Base-by-base conservation (phyloP, 2,797 vertebrate genomes). In the Ctenochaetus hawaiiensis region DNA sequence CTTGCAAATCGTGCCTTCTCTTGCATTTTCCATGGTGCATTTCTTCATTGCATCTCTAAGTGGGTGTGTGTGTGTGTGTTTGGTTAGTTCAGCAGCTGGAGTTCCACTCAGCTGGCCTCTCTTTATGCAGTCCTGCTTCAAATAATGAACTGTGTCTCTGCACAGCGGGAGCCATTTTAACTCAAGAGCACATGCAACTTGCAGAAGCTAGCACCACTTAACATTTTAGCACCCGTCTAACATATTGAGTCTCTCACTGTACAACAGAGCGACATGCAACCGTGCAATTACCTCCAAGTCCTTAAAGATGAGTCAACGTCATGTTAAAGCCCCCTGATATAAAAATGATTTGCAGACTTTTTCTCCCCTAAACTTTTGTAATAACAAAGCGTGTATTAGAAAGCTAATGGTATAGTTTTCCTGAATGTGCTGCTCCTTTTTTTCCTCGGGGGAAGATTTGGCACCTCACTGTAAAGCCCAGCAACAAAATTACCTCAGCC, bases 401-500 rank as follows among this genome's bases (percentile, higher is more conserved):
- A 84, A 85, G 86, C 83, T 85, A 82, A 87, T 57, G 37, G 82
- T 64, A 39, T 75, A 89, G 85, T 80, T 67, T 80, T 59, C 48
- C 73, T 80, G 80, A 82, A 86, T 87, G 77, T 88, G 77, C 73
- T 75, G 58, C 67, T 91, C 65, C 71, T 71, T 84, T 83, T 72
- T 78, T 84, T 76, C 91, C 89, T 87, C 85, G 20, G 89, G 92
- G 92, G 86, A 84, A 84, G 87, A 90, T 93, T 92, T 94, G 91
- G 88, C 89, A 90, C 89, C 89, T 94, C 89, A 85, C 89, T 87
- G 89, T 90, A 89, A 90, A 88, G 87, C 87, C 86, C 82, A 69
- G 92, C 85, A 94, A 94, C 88, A 87, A 90, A 93, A 95, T 95
- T 91, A 94, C 92, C 93, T 95, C 94, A 94, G 93, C 90, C 94